Percentiles rank a stretch among this genome's conserved stretches.
Evolutionary conservation across 2,113 vertebrate genomes (phyloP).

Genomic region (Megalops atlanticus): DNA sequence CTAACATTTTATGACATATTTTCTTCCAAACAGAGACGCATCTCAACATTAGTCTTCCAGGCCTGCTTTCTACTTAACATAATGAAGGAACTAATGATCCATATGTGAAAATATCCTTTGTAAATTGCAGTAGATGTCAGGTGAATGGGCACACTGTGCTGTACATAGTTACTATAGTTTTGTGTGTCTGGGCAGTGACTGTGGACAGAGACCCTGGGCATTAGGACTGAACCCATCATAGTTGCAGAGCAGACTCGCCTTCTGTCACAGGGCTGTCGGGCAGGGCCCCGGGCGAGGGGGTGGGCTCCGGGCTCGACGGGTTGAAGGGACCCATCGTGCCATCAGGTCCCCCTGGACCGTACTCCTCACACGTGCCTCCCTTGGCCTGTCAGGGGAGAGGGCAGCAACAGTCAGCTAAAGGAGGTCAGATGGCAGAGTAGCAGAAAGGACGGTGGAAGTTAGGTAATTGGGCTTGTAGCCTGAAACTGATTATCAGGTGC

Average conservation of each 20-base stretch:
- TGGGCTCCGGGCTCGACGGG: conserved; percentile 54
- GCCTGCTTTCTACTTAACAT: neutral
- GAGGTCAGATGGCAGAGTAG: too few relatives aligned
- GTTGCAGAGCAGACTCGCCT: conserved; percentile 66
- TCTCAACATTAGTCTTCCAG: neutral
- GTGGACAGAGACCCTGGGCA: neutral
- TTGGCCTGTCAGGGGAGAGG: conserved; percentile 61
- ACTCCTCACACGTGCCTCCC: conserved; percentile 77
- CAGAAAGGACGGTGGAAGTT: too few relatives aligned
- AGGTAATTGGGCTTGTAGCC: too few relatives aligned
- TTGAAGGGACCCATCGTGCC: conserved; percentile 55
- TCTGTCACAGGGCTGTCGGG: conserved; percentile 74
- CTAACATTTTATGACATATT: neutral
- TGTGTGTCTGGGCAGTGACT: too few relatives aligned
- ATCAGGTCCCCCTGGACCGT: conserved; percentile 63
- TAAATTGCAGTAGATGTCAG: neutral
- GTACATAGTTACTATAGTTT: too few relatives aligned
- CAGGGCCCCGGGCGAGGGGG: conserved; percentile 60
- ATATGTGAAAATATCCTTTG: too few relatives aligned
- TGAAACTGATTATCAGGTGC: too few relatives aligned
- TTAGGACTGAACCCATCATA: too few relatives aligned
- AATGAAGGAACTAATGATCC: neutral
- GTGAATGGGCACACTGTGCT: neutral
- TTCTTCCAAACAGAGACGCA: neutral
- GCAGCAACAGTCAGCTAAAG: neutral